A percentile compares a stretch with the other conserved stretches of the same genome.
Evolutionary conservation across 2,888 invertebrate genomes (phyloP).

Genomic region (Gymnoscelis rufifasciata): DNA sequence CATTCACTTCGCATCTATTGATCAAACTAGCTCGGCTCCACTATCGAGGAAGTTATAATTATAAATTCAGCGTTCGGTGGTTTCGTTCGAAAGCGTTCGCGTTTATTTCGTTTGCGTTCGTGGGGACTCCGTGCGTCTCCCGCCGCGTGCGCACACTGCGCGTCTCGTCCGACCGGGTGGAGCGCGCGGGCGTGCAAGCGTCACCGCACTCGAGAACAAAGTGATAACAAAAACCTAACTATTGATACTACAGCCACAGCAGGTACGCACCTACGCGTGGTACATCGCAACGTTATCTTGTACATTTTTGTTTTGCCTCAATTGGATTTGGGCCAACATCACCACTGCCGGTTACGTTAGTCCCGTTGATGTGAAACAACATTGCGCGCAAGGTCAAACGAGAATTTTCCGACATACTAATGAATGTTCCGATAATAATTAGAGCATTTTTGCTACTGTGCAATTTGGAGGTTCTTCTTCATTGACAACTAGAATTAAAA

Average conservation of each 20-base stretch:
- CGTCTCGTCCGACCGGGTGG: slow-evolving; percentile 44
- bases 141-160: slow-evolving; percentile 56
- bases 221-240: slow-evolving; percentile 69
- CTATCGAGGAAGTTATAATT: slow-evolving; percentile 37
- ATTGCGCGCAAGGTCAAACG: slow-evolving; percentile 49
- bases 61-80: slow-evolving; percentile 43
- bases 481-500: too few relatives aligned
- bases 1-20: slow-evolving; percentile 32
- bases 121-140: slow-evolving; percentile 55
- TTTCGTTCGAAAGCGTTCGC: slow-evolving; percentile 68
- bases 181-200: slow-evolving; percentile 57
- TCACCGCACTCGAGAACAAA: slow-evolving; percentile 55
- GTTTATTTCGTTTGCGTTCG: slow-evolving; percentile 51
- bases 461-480: background rate
- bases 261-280: slow-evolving; percentile 37
- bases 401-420: slow-evolving; percentile 13
- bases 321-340: slow-evolving; percentile 55
- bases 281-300: slow-evolving; percentile 44
- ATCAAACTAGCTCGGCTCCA: slow-evolving; percentile 36
- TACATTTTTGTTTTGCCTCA: slow-evolving; percentile 49
- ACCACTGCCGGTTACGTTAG: slow-evolving; percentile 43
- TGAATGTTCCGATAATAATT: background rate
- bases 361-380: slow-evolving; percentile 49
- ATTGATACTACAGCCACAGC: slow-evolving; percentile 52
- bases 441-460: background rate